Conservation (phyloP, 2,113 vertebrate genomes). For the Limanda limanda region DNA sequence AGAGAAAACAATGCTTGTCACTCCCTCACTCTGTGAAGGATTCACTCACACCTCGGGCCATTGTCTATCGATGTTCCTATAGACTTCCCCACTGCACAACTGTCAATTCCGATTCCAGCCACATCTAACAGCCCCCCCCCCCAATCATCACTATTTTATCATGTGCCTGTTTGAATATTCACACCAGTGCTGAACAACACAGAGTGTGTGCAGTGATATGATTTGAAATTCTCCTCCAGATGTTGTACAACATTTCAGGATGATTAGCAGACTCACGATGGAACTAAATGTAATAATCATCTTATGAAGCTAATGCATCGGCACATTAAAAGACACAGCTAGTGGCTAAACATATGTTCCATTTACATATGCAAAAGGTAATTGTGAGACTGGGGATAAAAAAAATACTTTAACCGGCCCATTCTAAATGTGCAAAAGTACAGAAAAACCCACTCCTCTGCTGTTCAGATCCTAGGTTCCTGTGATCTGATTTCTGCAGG, state of each 20-base stretch:
- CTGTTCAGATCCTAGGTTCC: slow-evolving; percentile 14
- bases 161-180: slow-evolving; percentile 66
- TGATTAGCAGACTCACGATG: slow-evolving; percentile 55
- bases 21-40: slow-evolving; percentile 70
- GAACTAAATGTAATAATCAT: slow-evolving; percentile 70
- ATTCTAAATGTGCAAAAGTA: slow-evolving; percentile 46
- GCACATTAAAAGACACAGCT: slow-evolving; percentile 62
- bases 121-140: slow-evolving; percentile 44
- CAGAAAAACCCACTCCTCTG: slow-evolving; percentile 14
- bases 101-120: slow-evolving; percentile 54
- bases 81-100: slow-evolving; percentile 57
- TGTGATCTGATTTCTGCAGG: slow-evolving; percentile 46
- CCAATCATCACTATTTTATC: slow-evolving; percentile 70
- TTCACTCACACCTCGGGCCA: slow-evolving; percentile 72
- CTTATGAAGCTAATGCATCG: slow-evolving; percentile 76
- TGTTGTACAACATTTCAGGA: slow-evolving; percentile 61
- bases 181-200: slow-evolving; percentile 35
- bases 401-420: slow-evolving; percentile 47
- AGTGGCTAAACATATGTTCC: slow-evolving; percentile 74
- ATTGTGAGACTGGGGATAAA: slow-evolving; percentile 43
- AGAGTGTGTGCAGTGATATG: slow-evolving; percentile 35
- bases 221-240: slow-evolving; percentile 64
- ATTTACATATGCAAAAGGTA: slow-evolving; percentile 72
- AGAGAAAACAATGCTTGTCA: slow-evolving; percentile 52
- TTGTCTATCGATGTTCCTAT: slow-evolving; percentile 75